phyloP scores from a whole-genome alignment of 2,888 invertebrate species.

The Polyommatus icarus region DNA sequence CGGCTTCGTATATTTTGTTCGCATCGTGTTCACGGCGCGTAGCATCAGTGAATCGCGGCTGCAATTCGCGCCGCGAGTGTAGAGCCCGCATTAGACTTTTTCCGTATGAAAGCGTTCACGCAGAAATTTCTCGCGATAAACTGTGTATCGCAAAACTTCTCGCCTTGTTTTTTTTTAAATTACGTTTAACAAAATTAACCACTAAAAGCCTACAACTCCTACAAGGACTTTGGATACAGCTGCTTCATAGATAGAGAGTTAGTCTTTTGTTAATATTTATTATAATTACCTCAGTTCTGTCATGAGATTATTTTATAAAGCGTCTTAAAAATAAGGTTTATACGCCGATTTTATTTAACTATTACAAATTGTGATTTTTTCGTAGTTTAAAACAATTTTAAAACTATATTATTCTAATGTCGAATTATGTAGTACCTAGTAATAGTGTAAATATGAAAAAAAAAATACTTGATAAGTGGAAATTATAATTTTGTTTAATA shows the following conservation, averaged over 20 bases:
- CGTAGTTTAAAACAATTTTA: too few relatives aligned
- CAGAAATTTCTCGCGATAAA: neutral
- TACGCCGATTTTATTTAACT: too few relatives aligned
- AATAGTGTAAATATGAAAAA: too few relatives aligned
- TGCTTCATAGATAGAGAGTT: constrained; percentile 23
- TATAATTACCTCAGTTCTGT: neutral
- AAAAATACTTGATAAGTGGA: too few relatives aligned
- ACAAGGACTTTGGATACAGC: constrained; percentile 34
- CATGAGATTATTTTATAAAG: neutral
- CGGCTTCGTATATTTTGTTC: too few relatives aligned
- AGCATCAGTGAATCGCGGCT: too few relatives aligned
- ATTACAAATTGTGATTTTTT: too few relatives aligned
- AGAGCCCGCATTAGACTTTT: neutral
- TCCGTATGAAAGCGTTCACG: neutral
- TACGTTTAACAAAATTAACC: neutral
- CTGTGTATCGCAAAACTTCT: neutral
- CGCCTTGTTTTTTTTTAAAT: neutral
- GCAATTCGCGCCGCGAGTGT: too few relatives aligned
- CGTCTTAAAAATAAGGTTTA: neutral
- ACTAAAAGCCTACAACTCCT: constrained; percentile 32
- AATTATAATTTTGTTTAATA: too few relatives aligned
- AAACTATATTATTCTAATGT: too few relatives aligned
- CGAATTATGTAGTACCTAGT: too few relatives aligned
- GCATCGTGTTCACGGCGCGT: too few relatives aligned
- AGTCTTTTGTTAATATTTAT: neutral